Conservation (phyloP, 2,113 vertebrate species). For the Tychaedon coryphoeus region DNA sequence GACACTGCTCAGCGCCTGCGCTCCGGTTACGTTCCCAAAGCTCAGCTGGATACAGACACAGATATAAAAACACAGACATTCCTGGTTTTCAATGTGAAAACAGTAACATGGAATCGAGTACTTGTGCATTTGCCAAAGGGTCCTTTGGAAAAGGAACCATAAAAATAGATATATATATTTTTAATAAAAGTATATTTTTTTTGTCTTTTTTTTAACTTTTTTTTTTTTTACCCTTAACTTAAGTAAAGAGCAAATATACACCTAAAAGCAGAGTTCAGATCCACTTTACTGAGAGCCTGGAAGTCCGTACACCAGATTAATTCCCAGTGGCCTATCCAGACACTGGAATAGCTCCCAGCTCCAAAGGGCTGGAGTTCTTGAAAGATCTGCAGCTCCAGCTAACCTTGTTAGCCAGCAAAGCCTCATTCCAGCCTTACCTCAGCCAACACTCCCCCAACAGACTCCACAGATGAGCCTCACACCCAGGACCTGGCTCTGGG, state of each 20-base stretch:
- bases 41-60: background rate
- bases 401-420: background rate
- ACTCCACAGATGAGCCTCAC: background rate
- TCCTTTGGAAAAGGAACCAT: slow-evolving; percentile 70
- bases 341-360: slow-evolving; percentile 4
- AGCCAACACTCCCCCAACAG: background rate
- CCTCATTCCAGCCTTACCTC: background rate
- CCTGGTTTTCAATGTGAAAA: slow-evolving; percentile 81
- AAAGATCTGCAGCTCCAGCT: slow-evolving; percentile 19
- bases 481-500: background rate
- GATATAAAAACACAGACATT: slow-evolving; percentile 63
- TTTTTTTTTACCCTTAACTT: slow-evolving; percentile 69
- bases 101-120: slow-evolving; percentile 69
- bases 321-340: slow-evolving; percentile 31
- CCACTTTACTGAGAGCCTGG: slow-evolving; percentile 67
- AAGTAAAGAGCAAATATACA: slow-evolving; percentile 74
- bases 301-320: slow-evolving; percentile 56
- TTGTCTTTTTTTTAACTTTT: background rate
- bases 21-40: slow-evolving; percentile 47
- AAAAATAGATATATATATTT: slow-evolving; percentile 73
- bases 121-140: slow-evolving; percentile 72
- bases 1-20: background rate
- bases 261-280: slow-evolving; percentile 63
- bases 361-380: background rate
- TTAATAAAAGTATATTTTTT: slow-evolving; percentile 30